Evolutionary conservation across 92 coral and sea anemone genomes (phyloP).

Genomic region (Porites divaricata): DNA sequence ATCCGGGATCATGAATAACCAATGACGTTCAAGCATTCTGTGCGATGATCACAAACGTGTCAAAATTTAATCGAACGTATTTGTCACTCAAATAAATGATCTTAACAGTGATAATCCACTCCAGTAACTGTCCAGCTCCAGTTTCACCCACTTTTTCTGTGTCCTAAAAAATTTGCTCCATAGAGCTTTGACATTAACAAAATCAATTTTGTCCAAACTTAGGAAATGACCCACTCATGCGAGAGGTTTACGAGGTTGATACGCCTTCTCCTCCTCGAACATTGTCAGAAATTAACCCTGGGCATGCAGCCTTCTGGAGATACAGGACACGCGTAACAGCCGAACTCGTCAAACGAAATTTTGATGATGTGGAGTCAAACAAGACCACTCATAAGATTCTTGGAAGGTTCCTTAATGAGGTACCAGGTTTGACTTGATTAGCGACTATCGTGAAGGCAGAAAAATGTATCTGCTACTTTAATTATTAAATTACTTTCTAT

Average conservation of each 20-base stretch:
- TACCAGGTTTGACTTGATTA: background rate
- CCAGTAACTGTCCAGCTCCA: no score
- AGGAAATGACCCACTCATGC: constrained; percentile 52
- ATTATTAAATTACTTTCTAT: background rate
- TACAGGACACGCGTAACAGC: constrained; percentile 78
- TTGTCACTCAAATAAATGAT: no score
- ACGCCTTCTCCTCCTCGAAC: constrained; percentile 19
- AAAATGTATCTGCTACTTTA: background rate
- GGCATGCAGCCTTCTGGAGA: constrained; percentile 77
- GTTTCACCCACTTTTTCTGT: no score
- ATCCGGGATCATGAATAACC: no score
- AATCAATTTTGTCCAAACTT: background rate
- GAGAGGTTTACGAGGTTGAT: constrained; percentile 75
- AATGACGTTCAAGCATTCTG: no score
- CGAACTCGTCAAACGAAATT: constrained; percentile 71
- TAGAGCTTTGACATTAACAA: no score
- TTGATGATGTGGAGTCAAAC: constrained; percentile 38
- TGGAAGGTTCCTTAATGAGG: constrained; percentile 35
- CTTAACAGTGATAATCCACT: no score
- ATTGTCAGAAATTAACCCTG: constrained; percentile 40
- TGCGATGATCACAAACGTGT: no score
- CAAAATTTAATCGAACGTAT: no score
- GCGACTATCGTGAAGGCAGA: no score
- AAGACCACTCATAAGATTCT: constrained; percentile 10
- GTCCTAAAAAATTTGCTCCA: no score